phyloP scores from a whole-genome alignment of 1,140 invertebrate species.

The Cydia strobilella region DNA sequence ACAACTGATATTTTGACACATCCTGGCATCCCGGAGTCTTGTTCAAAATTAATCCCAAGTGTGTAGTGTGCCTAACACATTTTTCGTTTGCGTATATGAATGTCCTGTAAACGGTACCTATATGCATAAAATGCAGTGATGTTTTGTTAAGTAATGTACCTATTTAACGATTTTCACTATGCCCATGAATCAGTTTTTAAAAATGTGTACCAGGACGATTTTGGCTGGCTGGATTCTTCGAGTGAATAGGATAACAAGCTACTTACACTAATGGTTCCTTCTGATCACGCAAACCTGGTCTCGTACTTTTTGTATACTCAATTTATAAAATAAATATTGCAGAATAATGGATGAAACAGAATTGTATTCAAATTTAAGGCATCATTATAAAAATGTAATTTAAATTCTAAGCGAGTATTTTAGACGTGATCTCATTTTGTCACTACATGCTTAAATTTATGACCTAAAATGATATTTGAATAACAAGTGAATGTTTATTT shows the following conservation, averaged over 20 bases:
- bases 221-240: no score
- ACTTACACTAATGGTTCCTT: neutral
- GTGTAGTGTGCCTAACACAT: no score
- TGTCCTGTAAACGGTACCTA: no score
- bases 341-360: neutral
- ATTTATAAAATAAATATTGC: neutral
- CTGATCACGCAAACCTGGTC: neutral
- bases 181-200: no score
- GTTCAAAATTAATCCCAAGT: no score
- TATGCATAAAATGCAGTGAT: no score
- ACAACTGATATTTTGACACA: no score
- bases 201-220: no score
- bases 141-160: no score
- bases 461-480: slow-evolving; percentile 10
- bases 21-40: no score
- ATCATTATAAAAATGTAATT: slow-evolving; percentile 11
- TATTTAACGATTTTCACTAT: no score
- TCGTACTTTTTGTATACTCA: neutral
- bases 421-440: slow-evolving; percentile 31
- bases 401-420: slow-evolving; percentile 19
- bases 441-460: slow-evolving; percentile 24
- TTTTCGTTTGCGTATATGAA: neutral
- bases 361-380: neutral
- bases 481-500: neutral
- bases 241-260: no score